phyloP scores from a whole-genome alignment of 2,797 vertebrate genomes.

The Pelochelys cantorii region DNA sequence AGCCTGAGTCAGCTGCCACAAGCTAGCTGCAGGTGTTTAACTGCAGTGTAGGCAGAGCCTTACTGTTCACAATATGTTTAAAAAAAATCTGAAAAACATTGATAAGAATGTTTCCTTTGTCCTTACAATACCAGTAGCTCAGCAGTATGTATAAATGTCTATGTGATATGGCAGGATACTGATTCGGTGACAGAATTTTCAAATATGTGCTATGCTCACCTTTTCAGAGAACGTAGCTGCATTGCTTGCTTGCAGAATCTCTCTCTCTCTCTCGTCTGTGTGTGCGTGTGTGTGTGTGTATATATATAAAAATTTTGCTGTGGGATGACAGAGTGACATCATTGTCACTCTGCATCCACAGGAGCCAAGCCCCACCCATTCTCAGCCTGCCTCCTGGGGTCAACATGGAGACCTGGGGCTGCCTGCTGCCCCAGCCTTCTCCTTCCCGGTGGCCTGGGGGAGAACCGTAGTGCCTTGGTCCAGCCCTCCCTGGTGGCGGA shows the following conservation, averaged over 20 bases:
- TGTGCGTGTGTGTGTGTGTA: too few relatives aligned
- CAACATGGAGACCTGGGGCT: too few relatives aligned
- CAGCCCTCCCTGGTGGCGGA: too few relatives aligned
- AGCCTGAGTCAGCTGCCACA: background rate
- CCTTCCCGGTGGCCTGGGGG: too few relatives aligned
- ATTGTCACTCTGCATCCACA: too few relatives aligned
- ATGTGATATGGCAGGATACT: background rate
- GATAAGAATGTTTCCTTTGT: background rate
- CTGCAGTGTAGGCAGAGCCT: background rate
- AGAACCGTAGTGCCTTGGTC: too few relatives aligned
- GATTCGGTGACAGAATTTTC: background rate
- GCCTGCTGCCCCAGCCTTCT: too few relatives aligned
- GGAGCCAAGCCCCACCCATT: too few relatives aligned
- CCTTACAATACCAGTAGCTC: background rate
- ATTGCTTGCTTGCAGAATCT: background rate
- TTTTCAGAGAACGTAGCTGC: background rate
- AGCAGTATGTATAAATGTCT: background rate
- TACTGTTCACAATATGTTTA: background rate
- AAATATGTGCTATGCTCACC: background rate
- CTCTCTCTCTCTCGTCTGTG: accelerated
- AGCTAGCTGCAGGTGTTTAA: background rate
- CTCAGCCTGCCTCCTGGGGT: too few relatives aligned
- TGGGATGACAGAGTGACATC: too few relatives aligned
- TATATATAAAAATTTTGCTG: too few relatives aligned
- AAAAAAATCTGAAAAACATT: background rate